Evolutionary conservation across 2,797 vertebrate species (phyloP).

Genomic region (Malurus leucopterus): DNA sequence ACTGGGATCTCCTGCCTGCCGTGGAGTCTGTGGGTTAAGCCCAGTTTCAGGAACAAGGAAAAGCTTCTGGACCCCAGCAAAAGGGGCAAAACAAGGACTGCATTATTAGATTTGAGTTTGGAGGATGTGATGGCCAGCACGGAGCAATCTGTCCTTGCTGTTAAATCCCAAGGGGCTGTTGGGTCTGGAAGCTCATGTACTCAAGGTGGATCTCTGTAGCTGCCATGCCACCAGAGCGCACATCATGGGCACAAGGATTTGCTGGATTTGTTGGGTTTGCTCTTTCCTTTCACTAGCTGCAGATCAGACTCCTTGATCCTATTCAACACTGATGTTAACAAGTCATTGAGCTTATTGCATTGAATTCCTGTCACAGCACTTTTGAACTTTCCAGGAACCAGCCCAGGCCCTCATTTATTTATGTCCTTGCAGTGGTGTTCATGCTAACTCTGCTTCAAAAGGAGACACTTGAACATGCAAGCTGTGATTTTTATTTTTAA

Average conservation of each 20-base stretch:
- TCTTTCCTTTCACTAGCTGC: neutral
- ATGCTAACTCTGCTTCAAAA: neutral
- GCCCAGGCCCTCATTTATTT: neutral
- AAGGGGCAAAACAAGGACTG: neutral
- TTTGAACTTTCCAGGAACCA: neutral
- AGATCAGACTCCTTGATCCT: neutral
- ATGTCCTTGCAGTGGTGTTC: neutral
- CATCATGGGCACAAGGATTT: neutral
- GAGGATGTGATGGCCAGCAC: neutral
- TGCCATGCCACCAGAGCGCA: rapidly evolving
- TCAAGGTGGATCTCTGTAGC: neutral
- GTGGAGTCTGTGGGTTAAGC: neutral
- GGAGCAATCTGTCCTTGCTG: neutral
- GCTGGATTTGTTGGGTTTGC: neutral
- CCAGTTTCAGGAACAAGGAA: neutral
- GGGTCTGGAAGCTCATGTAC: neutral
- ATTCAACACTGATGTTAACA: neutral
- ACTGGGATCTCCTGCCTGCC: neutral
- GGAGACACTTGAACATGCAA: neutral
- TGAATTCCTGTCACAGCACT: neutral
- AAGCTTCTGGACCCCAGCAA: neutral
- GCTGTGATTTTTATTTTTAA: neutral
- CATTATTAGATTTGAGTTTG: neutral
- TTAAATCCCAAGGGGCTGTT: neutral
- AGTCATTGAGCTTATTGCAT: neutral